Percentiles rank a stretch among this genome's conserved stretches.
Conservation (phyloP, 2,797 vertebrate genomes). For the Ptychobarbus kaznakovi region DNA sequence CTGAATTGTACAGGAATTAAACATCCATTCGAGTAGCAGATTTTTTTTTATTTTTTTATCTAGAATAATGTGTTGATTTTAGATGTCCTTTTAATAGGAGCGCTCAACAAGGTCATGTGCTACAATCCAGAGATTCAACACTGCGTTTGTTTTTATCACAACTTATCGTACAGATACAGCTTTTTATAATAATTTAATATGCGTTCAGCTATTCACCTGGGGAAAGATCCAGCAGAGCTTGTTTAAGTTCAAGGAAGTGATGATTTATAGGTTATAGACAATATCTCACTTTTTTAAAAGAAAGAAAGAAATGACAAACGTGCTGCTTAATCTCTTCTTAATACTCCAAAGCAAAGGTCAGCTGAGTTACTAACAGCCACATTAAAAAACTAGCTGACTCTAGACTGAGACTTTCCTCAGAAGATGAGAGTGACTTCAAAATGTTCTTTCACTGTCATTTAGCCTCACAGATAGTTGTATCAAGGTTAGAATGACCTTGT, state of each 20-base stretch:
- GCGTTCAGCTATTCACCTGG: background rate
- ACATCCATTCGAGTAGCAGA: background rate
- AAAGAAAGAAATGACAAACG: background rate
- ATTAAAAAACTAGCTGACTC: background rate
- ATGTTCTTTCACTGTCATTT: background rate
- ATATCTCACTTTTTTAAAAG: background rate
- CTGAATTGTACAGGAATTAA: background rate
- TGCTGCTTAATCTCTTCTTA: background rate
- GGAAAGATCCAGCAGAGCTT: background rate
- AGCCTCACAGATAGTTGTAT: constrained; percentile 7
- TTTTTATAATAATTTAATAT: background rate
- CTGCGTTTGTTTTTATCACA: background rate
- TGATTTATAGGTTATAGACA: background rate
- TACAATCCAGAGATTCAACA: background rate
- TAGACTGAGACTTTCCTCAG: background rate
- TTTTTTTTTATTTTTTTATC: background rate
- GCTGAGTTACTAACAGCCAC: background rate
- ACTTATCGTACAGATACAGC: background rate
- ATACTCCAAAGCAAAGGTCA: background rate
- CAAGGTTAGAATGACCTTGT: constrained; percentile 32
- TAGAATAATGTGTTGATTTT: background rate
- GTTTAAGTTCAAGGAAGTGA: background rate
- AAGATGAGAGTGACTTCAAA: background rate
- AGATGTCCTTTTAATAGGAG: background rate
- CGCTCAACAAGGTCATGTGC: background rate